Percentiles rank a stretch among this genome's conserved stretches.
These are phyloP conservation scores for Camponotus vicinus DNA, from an alignment of 1,140 invertebrate genomes.

Conservation along the genomic window DNA sequence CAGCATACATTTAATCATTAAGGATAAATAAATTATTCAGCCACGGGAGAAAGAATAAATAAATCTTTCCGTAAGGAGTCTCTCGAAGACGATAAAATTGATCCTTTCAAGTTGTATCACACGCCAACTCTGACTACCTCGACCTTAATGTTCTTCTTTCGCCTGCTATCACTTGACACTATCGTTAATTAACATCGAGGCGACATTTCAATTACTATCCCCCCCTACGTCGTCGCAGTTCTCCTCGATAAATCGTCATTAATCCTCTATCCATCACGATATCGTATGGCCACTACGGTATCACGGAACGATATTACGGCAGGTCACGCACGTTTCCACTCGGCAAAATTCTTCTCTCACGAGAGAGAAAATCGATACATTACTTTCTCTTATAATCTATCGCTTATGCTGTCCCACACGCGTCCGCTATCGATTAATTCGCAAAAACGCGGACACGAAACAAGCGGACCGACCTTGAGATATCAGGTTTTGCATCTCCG, in stretches of 20 bases:
- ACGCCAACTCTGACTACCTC: not conserved
- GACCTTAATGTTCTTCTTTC: not conserved
- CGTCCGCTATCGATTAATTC: constrained; percentile 19
- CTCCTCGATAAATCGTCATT: constrained; percentile 10
- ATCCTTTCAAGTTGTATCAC: not conserved
- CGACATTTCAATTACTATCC: constrained; percentile 23
- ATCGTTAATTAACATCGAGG: not conserved
- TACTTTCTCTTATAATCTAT: not conserved
- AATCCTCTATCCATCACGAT: constrained; percentile 42
- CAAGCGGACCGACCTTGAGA: not conserved
- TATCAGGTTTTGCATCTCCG: not conserved
- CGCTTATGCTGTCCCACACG: not conserved
- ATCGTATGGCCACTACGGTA: constrained; percentile 23
- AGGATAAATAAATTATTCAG: not conserved
- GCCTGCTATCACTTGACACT: not conserved
- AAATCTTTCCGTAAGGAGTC: not conserved
- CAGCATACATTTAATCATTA: not conserved
- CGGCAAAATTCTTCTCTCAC: not conserved
- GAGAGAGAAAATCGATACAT: not conserved
- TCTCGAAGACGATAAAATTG: not conserved
- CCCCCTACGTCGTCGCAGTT: not conserved
- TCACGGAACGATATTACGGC: constrained; percentile 18
- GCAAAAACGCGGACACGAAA: not conserved
- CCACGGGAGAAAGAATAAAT: not conserved
- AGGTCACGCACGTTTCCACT: constrained; percentile 38